Evolutionary conservation across 2,888 invertebrate species (phyloP), one percentile per base, ranked within the genome.

Genomic region (Lasioglossum villosulum): DNA sequence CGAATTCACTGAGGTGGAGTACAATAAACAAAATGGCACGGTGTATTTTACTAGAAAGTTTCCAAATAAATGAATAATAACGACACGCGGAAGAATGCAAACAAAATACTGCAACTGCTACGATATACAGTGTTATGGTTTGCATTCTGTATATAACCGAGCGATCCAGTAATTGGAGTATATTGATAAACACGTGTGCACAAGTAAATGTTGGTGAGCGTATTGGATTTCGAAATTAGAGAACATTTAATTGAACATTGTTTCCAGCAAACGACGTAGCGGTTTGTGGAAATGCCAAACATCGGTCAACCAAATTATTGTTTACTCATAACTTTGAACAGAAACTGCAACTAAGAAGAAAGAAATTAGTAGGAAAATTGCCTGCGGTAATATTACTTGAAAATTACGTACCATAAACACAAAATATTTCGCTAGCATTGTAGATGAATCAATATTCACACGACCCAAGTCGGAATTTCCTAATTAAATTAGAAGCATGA

Each of bases 211-310:
- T 48, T 81, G 78, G 37, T 63, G 45, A 66, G 27, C 14, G 68
- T 79, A 84, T 82, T 82, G 80, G 84, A 84, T 87, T 82, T 70
- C 77, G 63, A 66, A 74, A 66, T 74, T 80, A 75, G 66, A 79
- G 83, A 82, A 83, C 79, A 80, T 84, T 89, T 84, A 80, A 71
- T 81, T 52, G 78, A 72, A 88, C 78, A 78, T 73, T 86, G 89
- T 83, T 82, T 63, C 75, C 27, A 42, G 42, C 68, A 81, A 86
- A 88, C 82, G 79, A 71, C 66, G 71, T 68, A 76, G 66, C 34
- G 86, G 73, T 81, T 83, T 80, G 37, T 48, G 39, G 68, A 78
- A 78, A 59, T 74, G 68, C 66, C 68, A 71, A 75, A 56, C 70
- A 39, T 66, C 39, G 79, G 66, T 80, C 59, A 84, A 82, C 80